A percentile compares a stretch with the other conserved stretches of the same genome.
Conservation (phyloP, 1,140 invertebrate genomes). For the Aphelinus atriplicis region DNA sequence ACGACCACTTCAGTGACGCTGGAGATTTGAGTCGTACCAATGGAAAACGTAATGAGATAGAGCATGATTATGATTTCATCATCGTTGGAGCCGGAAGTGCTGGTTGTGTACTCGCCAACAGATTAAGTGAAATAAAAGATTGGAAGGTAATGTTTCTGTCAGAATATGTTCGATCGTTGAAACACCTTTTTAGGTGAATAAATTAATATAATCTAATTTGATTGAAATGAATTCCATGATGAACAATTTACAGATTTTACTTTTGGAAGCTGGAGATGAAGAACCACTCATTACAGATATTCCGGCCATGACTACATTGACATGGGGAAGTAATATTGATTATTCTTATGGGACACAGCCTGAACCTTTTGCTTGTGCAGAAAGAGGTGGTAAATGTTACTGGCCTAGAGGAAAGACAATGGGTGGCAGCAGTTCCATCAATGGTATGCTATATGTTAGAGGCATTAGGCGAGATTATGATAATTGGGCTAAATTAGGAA, state of each 20-base stretch:
- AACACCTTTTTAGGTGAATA: constrained; percentile 33
- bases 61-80: constrained; percentile 39
- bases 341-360: constrained; percentile 65
- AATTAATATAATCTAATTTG: constrained; percentile 42
- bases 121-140: constrained; percentile 59
- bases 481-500: constrained; percentile 76
- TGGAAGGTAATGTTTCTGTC: constrained; percentile 41
- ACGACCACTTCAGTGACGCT: not conserved
- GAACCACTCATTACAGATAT: constrained; percentile 58
- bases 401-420: constrained; percentile 54
- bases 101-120: constrained; percentile 61
- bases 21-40: not conserved
- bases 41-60: not conserved
- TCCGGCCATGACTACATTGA: constrained; percentile 51
- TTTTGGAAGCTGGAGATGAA: constrained; percentile 58
- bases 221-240: not conserved
- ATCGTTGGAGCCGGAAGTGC: constrained; percentile 17
- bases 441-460: constrained; percentile 79
- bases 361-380: constrained; percentile 47
- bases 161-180: not conserved
- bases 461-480: constrained; percentile 75
- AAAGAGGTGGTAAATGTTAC: not conserved
- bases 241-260: constrained; percentile 49
- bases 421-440: constrained; percentile 76
- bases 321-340: constrained; percentile 60